These are phyloP conservation scores for Drosophila ercepeae DNA, from an alignment of 1,140 invertebrate genomes.

Conservation along the genomic window DNA sequence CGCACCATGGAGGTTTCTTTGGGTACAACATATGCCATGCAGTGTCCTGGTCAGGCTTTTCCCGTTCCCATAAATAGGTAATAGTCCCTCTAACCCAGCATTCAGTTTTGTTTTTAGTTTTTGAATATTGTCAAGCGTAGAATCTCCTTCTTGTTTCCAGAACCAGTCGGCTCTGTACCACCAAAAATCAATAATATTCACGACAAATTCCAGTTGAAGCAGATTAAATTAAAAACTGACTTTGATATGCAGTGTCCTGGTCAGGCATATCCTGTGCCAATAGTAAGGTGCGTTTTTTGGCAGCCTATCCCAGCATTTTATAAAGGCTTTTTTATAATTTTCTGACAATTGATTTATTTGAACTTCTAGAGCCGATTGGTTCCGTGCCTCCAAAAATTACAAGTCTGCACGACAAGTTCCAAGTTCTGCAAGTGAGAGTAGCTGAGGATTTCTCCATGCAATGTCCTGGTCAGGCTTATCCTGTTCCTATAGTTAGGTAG, in stretches of 20 bases:
- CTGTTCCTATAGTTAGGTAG: slow-evolving; percentile 85
- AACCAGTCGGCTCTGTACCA: slow-evolving; percentile 88
- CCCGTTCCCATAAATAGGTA: slow-evolving; percentile 88
- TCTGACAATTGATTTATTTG: slow-evolving; percentile 34
- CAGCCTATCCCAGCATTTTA: slow-evolving; percentile 18
- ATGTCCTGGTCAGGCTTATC: slow-evolving; percentile 88
- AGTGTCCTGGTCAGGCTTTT: slow-evolving; percentile 88
- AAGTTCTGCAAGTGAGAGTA: slow-evolving; percentile 85
- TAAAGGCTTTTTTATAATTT: background rate
- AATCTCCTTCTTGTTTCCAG: slow-evolving; percentile 82
- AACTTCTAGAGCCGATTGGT: slow-evolving; percentile 87
- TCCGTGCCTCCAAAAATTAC: slow-evolving; percentile 88
- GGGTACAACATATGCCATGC: slow-evolving; percentile 85
- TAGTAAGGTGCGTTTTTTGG: slow-evolving; percentile 86
- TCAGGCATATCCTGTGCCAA: slow-evolving; percentile 87
- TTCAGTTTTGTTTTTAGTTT: slow-evolving; percentile 13
- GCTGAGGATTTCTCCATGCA: slow-evolving; percentile 86
- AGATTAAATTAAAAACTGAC: slow-evolving; percentile 86
- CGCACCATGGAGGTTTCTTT: slow-evolving; percentile 85
- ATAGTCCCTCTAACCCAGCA: slow-evolving; percentile 72
- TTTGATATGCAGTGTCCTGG: slow-evolving; percentile 86
- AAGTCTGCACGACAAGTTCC: slow-evolving; percentile 85
- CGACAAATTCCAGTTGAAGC: slow-evolving; percentile 85
- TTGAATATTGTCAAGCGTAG: background rate
- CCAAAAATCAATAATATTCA: slow-evolving; percentile 86